These are phyloP conservation scores for Tamandua tetradactyla DNA, from an alignment of 2,797 vertebrate species.

Conservation along the genomic window DNA sequence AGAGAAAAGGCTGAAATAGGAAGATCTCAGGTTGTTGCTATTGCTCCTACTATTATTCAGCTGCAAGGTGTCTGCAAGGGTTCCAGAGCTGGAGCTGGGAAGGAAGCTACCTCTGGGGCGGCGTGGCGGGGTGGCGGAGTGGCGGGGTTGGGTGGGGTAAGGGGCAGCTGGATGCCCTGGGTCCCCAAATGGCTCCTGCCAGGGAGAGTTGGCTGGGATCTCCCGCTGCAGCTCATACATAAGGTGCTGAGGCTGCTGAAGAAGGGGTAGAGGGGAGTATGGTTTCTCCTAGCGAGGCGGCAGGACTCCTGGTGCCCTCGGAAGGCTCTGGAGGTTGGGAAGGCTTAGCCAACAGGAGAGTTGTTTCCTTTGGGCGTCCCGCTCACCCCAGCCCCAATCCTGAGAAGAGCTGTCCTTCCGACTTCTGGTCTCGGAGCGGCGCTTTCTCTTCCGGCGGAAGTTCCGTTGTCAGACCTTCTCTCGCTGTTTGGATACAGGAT, in stretches of 20 bases:
- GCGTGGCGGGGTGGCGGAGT: too few relatives aligned
- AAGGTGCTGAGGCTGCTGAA: conserved; percentile 94
- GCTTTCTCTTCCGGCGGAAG: too few relatives aligned
- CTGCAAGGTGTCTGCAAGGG: conserved; percentile 82
- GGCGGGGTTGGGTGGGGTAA: too few relatives aligned
- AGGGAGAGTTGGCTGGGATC: conserved; percentile 84
- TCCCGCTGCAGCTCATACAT: conserved; percentile 81
- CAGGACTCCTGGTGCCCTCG: too few relatives aligned
- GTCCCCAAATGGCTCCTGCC: conserved; percentile 84
- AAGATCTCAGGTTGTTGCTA: conserved; percentile 65
- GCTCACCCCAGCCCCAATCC: conserved; percentile 79
- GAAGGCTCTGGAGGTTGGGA: too few relatives aligned
- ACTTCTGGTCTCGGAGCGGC: conserved; percentile 79
- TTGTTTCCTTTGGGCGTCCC: conserved; percentile 84
- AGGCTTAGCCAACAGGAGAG: conserved; percentile 78
- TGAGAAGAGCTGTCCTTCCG: conserved; percentile 86
- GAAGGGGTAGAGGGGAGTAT: neutral
- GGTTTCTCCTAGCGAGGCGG: too few relatives aligned
- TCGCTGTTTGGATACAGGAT: too few relatives aligned
- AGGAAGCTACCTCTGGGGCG: conserved; percentile 83
- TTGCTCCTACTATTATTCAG: conserved; percentile 80
- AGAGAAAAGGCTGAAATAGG: conserved; percentile 93
- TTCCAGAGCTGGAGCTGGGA: conserved; percentile 80
- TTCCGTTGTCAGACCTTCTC: too few relatives aligned
- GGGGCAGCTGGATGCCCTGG: conserved; percentile 88